Evolutionary conservation across 2,113 vertebrate species (phyloP).

Genomic region (Ctenomys sociabilis): DNA sequence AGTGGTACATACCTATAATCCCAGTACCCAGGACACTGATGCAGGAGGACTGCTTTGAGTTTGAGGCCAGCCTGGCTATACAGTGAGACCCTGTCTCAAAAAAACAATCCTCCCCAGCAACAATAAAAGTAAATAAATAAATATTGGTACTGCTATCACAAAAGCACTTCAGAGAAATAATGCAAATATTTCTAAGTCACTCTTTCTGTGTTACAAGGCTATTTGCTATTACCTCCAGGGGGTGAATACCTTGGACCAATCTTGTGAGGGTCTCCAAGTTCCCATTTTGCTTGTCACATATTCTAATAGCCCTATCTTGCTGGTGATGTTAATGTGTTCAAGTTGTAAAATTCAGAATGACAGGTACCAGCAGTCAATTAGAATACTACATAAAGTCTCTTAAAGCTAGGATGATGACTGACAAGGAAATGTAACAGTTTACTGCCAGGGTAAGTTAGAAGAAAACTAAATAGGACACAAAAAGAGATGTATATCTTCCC

Average conservation of each 20-base stretch:
- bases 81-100: not conserved
- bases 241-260: not conserved
- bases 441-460: not conserved
- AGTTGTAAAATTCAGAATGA: not conserved
- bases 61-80: not conserved
- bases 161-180: conserved; percentile 25
- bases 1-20: not conserved
- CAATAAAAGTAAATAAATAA: too few relatives aligned
- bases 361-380: not conserved
- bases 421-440: conserved; percentile 9
- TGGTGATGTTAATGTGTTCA: not conserved
- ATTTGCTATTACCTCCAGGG: not conserved
- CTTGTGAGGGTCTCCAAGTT: not conserved
- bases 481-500: not conserved
- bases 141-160: not conserved
- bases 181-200: not conserved
- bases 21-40: not conserved
- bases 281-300: not conserved
- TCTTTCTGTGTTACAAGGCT: not conserved
- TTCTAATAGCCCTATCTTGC: not conserved
- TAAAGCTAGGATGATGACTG: conserved; percentile 2
- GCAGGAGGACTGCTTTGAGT: not conserved
- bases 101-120: not conserved
- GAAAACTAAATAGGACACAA: conserved; percentile 21
- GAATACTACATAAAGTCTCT: not conserved